These are phyloP conservation scores for Corvus hawaiiensis DNA, from an alignment of 2,113 vertebrate genomes.

Conservation along the genomic window DNA sequence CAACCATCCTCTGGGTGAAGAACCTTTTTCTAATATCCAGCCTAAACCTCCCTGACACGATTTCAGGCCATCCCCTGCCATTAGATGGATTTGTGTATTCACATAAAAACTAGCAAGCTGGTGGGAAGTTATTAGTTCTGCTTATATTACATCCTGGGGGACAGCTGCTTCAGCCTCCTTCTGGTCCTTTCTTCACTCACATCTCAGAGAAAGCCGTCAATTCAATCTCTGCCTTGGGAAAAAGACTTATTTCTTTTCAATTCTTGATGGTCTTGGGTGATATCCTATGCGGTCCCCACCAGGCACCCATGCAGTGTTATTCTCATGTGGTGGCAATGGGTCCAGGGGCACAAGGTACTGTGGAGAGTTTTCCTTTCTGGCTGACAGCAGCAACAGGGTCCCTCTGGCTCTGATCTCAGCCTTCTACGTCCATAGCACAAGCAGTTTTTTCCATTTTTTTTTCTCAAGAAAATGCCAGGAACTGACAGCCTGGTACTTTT, in stretches of 20 bases:
- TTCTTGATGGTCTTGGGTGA: neutral
- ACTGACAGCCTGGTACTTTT: neutral
- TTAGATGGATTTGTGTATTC: neutral
- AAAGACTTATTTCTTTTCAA: neutral
- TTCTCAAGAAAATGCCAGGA: neutral
- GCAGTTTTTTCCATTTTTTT: neutral
- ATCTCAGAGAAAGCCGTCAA: neutral
- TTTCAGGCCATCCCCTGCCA: neutral
- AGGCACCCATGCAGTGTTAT: accelerated
- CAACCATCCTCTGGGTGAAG: neutral
- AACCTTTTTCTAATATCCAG: neutral
- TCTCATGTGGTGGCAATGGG: neutral
- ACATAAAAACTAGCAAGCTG: neutral
- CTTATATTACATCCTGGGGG: neutral
- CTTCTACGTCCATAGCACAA: neutral
- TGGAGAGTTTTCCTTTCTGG: neutral
- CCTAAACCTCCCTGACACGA: neutral
- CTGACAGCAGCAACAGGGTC: neutral
- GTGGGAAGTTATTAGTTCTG: neutral
- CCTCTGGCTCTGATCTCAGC: neutral
- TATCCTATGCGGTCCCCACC: neutral
- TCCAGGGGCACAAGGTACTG: neutral
- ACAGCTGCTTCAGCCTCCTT: neutral
- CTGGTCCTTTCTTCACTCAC: neutral
- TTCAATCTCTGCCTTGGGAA: neutral